Conservation (phyloP, 2,888 invertebrate genomes). For the Parnassius glacialis region DNA sequence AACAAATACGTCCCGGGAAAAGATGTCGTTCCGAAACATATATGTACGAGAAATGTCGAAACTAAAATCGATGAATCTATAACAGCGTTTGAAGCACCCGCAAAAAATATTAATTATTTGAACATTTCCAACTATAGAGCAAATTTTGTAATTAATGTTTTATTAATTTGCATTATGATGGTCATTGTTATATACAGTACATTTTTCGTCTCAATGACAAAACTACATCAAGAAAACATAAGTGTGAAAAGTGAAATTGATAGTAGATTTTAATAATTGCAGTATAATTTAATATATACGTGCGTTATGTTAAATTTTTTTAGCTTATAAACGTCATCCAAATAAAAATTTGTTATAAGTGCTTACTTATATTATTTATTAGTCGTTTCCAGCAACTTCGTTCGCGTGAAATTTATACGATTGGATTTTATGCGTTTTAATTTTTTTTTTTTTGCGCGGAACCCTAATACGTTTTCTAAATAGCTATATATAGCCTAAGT, state of each 20-base stretch:
- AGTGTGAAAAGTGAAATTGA: background rate
- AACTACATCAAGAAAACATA: background rate
- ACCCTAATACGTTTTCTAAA: no score
- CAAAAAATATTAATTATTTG: background rate
- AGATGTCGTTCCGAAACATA: background rate
- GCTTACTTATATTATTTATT: no score
- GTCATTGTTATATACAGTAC: background rate
- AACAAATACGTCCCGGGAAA: background rate
- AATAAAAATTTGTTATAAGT: no score
- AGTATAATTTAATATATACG: background rate
- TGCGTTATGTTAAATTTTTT: background rate
- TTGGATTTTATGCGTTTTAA: no score
- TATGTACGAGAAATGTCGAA: background rate
- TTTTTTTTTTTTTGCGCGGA: no score
- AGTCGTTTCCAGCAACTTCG: no score
- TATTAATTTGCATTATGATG: background rate
- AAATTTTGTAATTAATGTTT: background rate
- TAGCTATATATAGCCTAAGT: no score
- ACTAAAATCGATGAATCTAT: background rate
- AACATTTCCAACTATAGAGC: background rate
- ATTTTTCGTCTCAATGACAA: background rate
- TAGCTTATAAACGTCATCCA: no score
- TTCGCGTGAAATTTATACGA: no score
- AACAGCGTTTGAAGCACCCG: background rate
- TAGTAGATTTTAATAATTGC: background rate